A percentile compares a stretch with the other conserved stretches of the same genome.
These are phyloP conservation scores for Clarias macrocephalus DNA, from an alignment of 2,113 vertebrate genomes.

Conservation along the genomic window DNA sequence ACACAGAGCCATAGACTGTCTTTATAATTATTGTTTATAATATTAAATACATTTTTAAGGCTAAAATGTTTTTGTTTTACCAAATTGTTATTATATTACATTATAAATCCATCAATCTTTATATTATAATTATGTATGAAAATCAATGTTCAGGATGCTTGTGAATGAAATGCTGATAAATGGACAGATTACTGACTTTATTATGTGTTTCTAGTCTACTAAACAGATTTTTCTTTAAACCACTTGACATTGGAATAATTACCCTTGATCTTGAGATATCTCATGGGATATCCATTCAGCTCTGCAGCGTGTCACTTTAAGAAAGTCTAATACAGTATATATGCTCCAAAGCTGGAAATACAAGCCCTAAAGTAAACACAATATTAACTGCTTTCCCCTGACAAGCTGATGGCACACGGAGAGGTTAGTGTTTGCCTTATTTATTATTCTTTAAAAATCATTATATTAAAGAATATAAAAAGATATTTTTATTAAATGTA, in stretches of 20 bases:
- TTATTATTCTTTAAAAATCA: background rate
- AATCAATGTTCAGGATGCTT: background rate
- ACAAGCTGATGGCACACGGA: constrained; percentile 60
- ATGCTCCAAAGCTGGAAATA: background rate
- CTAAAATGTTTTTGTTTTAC: background rate
- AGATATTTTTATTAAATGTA: too few relatives aligned
- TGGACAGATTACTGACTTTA: background rate
- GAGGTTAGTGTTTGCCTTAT: constrained; percentile 64
- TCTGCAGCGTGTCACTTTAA: constrained; percentile 11
- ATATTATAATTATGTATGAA: background rate
- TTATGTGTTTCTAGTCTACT: background rate
- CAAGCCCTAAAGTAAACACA: constrained; percentile 19
- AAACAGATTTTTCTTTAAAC: background rate
- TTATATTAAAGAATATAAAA: too few relatives aligned
- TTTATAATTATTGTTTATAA: background rate
- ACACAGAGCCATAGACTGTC: background rate
- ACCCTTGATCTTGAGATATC: background rate
- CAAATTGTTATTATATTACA: background rate
- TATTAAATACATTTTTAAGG: background rate
- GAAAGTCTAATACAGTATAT: background rate
- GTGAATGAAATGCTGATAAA: background rate
- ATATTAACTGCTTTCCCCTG: constrained; percentile 4
- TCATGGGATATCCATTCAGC: background rate
- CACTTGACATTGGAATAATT: background rate
- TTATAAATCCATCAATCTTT: background rate